Percentiles rank a stretch among this genome's conserved stretches.
phyloP scores from a whole-genome alignment of 2,888 invertebrate genomes.

The Sericinus montela region DNA sequence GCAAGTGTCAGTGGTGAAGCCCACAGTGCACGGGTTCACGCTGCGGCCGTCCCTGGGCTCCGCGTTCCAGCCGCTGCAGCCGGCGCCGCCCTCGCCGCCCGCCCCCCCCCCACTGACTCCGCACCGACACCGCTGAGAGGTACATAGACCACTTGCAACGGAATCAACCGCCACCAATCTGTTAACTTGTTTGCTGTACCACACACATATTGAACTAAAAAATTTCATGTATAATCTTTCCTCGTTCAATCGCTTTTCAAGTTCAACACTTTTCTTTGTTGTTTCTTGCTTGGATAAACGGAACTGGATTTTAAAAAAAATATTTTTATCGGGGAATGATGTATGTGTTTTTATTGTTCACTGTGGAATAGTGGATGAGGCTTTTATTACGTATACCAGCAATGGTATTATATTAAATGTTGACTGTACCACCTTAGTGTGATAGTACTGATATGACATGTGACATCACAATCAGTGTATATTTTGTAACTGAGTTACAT shows the following conservation, averaged over 20 bases:
- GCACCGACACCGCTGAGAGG: conserved; percentile 16
- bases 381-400: not conserved
- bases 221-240: too few relatives aligned
- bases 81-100: conserved; percentile 32
- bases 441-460: not conserved
- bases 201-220: too few relatives aligned
- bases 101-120: conserved; percentile 25
- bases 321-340: too few relatives aligned
- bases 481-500: conserved; percentile 8
- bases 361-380: too few relatives aligned
- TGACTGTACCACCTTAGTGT: not conserved
- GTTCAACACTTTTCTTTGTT: too few relatives aligned
- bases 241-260: too few relatives aligned
- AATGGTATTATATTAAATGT: not conserved
- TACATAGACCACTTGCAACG: not conserved
- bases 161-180: not conserved
- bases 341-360: too few relatives aligned
- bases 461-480: not conserved
- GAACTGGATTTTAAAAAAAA: too few relatives aligned
- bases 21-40: conserved; percentile 83
- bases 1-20: conserved; percentile 73
- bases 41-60: conserved; percentile 89
- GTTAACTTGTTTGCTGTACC: too few relatives aligned
- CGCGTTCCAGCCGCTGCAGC: conserved; percentile 87
- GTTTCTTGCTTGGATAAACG: too few relatives aligned